Evolutionary conservation across 2,888 invertebrate species (phyloP).

Genomic region (Drosophila yooni): DNA sequence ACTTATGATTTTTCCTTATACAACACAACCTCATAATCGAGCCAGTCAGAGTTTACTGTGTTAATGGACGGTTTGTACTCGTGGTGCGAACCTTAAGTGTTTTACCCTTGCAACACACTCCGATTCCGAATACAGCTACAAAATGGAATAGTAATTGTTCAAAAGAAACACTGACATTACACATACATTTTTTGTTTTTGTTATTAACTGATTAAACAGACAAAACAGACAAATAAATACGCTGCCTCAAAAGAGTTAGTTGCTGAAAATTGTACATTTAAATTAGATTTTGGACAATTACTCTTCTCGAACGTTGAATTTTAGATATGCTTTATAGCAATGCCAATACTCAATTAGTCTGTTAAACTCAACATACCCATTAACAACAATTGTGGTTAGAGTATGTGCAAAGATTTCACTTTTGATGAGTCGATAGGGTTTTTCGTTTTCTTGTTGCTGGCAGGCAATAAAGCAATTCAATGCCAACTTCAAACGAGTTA

Average conservation of each 20-base stretch:
- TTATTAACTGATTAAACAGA: not conserved
- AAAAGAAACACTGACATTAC: constrained; percentile 10
- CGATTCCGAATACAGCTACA: constrained; percentile 19
- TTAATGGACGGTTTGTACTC: constrained; percentile 70
- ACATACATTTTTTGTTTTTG: not conserved
- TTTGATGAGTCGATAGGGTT: constrained; percentile 47
- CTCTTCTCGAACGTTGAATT: not conserved
- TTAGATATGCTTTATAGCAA: not conserved
- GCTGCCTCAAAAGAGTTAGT: not conserved
- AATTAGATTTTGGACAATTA: not conserved
- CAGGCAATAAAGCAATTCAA: constrained; percentile 61
- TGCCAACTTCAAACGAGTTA: constrained; percentile 58
- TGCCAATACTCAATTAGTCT: not conserved
- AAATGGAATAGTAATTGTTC: constrained; percentile 42
- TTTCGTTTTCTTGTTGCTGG: constrained; percentile 29
- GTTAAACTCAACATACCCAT: constrained; percentile 10
- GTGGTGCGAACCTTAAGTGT: constrained; percentile 59
- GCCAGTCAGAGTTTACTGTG: constrained; percentile 71
- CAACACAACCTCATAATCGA: constrained; percentile 21
- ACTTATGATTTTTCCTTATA: constrained; percentile 41
- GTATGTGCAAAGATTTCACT: constrained; percentile 61
- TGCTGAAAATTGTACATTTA: not conserved
- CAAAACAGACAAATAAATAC: not conserved
- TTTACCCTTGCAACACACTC: constrained; percentile 65
- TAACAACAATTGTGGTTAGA: constrained; percentile 6